Evolutionary conservation across 1,140 invertebrate species (phyloP).

Genomic region (Aphaenogaster rudis): DNA sequence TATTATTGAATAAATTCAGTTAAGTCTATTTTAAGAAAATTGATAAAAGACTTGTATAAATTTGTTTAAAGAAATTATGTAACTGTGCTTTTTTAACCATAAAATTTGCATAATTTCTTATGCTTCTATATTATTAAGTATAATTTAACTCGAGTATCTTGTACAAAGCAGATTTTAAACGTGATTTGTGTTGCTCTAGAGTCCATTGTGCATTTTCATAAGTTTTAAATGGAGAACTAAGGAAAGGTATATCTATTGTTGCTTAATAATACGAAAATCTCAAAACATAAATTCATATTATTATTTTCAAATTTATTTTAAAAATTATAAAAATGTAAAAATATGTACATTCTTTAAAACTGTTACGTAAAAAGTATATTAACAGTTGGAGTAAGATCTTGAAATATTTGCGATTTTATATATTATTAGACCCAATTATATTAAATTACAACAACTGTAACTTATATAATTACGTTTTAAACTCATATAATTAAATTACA

Average conservation of each 20-base stretch:
- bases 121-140: conserved; percentile 17
- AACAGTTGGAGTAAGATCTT: background rate
- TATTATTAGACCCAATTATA: background rate
- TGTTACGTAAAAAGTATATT: background rate
- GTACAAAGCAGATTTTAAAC: conserved; percentile 26
- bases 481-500: conserved; percentile 1
- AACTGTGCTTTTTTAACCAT: background rate
- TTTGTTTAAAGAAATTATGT: background rate
- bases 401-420: background rate
- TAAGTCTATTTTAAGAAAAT: background rate
- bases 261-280: background rate
- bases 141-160: conserved; percentile 4
- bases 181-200: conserved; percentile 17
- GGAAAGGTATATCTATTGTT: no score
- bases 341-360: background rate
- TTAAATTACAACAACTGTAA: background rate
- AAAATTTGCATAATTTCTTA: conserved; percentile 34
- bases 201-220: conserved; percentile 16
- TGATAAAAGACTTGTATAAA: background rate
- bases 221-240: background rate
- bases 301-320: background rate
- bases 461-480: background rate
- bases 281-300: background rate
- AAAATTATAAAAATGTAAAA: background rate
- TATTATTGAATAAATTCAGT: background rate